Conservation (phyloP, 2,888 invertebrate species). For the Heterodera filipjevi region DNA sequence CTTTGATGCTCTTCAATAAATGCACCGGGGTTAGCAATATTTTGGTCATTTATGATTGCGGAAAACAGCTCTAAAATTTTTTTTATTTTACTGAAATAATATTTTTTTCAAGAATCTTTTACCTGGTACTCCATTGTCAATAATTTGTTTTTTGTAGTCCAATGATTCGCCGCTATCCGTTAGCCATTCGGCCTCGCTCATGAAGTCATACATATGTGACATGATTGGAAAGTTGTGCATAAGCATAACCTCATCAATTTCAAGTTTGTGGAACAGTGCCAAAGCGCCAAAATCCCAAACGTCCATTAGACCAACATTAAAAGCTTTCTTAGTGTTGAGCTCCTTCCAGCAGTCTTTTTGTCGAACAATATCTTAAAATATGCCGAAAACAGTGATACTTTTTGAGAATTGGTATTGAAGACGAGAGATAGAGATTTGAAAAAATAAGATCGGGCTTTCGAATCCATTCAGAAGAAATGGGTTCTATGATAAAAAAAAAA, state of each 20-base stretch:
- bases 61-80: not conserved
- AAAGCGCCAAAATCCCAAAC: not conserved
- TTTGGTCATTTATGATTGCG: not conserved
- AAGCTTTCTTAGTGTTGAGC: not conserved
- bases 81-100: not conserved
- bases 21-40: not conserved
- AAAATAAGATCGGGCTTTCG: too few relatives aligned
- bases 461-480: too few relatives aligned
- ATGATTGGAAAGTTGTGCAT: not conserved
- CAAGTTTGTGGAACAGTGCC: not conserved
- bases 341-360: not conserved
- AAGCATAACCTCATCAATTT: not conserved
- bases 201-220: not conserved
- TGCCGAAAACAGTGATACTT: too few relatives aligned
- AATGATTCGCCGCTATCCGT: not conserved
- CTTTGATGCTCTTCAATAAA: not conserved
- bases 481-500: too few relatives aligned
- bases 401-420: too few relatives aligned
- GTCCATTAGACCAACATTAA: not conserved
- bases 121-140: not conserved
- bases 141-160: not conserved
- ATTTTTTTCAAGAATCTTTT: not conserved
- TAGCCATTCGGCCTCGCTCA: not conserved
- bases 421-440: too few relatives aligned
- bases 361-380: not conserved